These are phyloP conservation scores for Pitangus sulphuratus DNA, from an alignment of 2,797 vertebrate genomes.

Conservation along the genomic window DNA sequence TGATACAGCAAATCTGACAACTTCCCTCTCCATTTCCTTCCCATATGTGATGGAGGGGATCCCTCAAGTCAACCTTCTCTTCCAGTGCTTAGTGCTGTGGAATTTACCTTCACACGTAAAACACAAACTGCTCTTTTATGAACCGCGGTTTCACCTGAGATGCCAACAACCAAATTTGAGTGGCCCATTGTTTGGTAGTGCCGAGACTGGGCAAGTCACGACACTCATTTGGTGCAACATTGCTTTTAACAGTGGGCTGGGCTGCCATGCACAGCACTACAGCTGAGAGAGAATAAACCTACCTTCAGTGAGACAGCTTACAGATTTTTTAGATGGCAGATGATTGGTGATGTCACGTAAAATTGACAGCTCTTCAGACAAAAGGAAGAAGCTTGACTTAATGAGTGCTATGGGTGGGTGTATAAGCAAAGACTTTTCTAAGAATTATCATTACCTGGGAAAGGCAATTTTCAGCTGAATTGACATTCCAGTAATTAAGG, in stretches of 20 bases:
- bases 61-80: not conserved
- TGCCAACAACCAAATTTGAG: not conserved
- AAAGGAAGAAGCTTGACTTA: slow-evolving; percentile 62
- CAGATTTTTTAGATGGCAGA: slow-evolving; percentile 35
- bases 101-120: not conserved
- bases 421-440: slow-evolving; percentile 60
- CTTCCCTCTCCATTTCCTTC: not conserved
- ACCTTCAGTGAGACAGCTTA: slow-evolving; percentile 41
- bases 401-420: slow-evolving; percentile 66
- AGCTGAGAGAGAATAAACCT: not conserved
- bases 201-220: not conserved
- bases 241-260: not conserved
- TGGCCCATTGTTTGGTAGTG: rapidly evolving
- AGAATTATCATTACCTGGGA: slow-evolving; percentile 58
- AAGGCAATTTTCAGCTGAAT: slow-evolving; percentile 67
- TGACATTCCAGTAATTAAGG: slow-evolving; percentile 67
- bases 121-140: rapidly evolving
- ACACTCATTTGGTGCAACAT: not conserved
- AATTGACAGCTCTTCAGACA: slow-evolving; percentile 65
- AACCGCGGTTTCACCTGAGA: not conserved
- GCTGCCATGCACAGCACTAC: not conserved
- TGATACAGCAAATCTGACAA: not conserved
- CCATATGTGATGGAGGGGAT: not conserved
- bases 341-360: slow-evolving; percentile 65
- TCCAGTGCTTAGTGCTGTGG: not conserved